A percentile compares a stretch with the other conserved stretches of the same genome.
Conservation (phyloP, 2,797 vertebrate species). For the Gadopsis bispinosus region DNA sequence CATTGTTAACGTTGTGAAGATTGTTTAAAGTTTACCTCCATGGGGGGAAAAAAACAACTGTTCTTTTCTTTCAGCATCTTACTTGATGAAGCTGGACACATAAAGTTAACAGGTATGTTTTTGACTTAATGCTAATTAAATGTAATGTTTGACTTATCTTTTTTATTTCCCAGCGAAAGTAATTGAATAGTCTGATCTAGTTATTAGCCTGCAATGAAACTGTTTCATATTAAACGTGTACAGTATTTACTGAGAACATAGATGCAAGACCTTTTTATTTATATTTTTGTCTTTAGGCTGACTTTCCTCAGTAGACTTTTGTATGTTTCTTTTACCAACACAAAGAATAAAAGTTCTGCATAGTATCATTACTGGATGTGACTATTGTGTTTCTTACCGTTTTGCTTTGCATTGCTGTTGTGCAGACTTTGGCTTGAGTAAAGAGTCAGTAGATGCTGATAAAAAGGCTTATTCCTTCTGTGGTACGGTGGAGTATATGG, state of each 20-base stretch:
- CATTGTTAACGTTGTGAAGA: neutral
- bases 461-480: conserved; percentile 99
- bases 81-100: conserved; percentile 99
- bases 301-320: conserved; percentile 14
- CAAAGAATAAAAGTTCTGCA: neutral
- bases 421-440: conserved; percentile 98
- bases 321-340: neutral
- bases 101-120: conserved; percentile 96
- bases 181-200: neutral
- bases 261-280: neutral
- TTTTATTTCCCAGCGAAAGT: neutral
- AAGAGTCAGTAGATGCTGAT: conserved; percentile 98
- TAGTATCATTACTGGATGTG: neutral
- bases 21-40: conserved; percentile 29
- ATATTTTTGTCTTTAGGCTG: neutral
- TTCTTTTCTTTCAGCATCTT: conserved; percentile 96
- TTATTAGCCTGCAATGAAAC: conserved; percentile 8
- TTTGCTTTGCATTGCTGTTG: conserved; percentile 29
- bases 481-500: conserved; percentile 99
- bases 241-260: neutral
- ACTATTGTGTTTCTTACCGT: conserved; percentile 3
- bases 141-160: neutral
- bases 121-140: neutral
- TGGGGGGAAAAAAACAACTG: neutral
- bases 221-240: neutral